Base-by-base conservation (phyloP, 2,797 vertebrate genomes). In the Hippocampus kuda region DNA sequence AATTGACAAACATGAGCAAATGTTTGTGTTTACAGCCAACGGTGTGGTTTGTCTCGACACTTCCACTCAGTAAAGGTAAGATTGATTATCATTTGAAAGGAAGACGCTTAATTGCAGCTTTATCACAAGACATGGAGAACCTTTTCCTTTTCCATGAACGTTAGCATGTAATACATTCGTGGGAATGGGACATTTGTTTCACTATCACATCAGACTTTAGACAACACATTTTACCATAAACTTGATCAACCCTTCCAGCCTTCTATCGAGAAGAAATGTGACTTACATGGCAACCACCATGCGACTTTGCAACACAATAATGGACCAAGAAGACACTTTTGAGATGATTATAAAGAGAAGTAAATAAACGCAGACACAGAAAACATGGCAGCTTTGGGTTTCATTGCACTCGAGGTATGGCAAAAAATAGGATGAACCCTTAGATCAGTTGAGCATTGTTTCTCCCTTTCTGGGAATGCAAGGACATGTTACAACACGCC, bases 381-480 rank as follows among this genome's bases (percentile, higher is more conserved):
- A 8, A 42, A 26, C 16, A 65, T 8, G 4, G 15, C 30, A 63
- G 9, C 63, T 42, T 7, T n/a, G 24, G 46, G 63, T 68, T 59
- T 68, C 48, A 69, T 67, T 68, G 30, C 24, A 60, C 73, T 71
- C 67, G 56, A 73, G 66, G 54, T 48, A 54, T 34, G 34, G 34
- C 8, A 26, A 20, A 49, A 16, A 16, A 15, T 34, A 34, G 34
- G 34, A 34, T 75, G 75, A 70, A 73, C 81, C 79, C 73, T n/a
- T 48, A 82, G 81, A 86, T 89, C 81, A 85, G 79, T 76, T 75
- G 4, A 79, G 76, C 83, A 89, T 89, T 89, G 90, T 89, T 86
- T 88, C 83, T 83, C 68, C 70, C 76, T 73, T 79, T 80, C 73
- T 75, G 81, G 87, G 90, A 91, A 91, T 89, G 88, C 75, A 67